A percentile compares a stretch with the other conserved stretches of the same genome.
These are phyloP conservation scores for Calameuta pallipes DNA, from an alignment of 2,888 invertebrate species.

Conservation along the genomic window DNA sequence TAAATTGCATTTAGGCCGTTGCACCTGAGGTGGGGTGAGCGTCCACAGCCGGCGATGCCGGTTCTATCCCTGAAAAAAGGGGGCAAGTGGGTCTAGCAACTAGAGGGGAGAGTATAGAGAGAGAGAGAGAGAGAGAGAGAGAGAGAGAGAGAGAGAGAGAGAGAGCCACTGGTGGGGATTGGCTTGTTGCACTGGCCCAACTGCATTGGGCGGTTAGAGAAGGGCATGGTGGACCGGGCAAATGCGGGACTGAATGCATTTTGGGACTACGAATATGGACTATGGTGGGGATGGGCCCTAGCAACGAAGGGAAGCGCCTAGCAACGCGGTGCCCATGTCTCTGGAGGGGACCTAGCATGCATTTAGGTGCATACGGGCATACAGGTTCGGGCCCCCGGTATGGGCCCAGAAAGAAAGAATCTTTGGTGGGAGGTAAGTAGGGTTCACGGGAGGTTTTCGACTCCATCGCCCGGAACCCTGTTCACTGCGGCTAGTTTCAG, in stretches of 20 bases:
- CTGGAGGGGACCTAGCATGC: constrained; percentile 55
- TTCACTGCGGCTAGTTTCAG: constrained; percentile 60
- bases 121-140: background rate
- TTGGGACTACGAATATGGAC: constrained; percentile 57
- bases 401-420: constrained; percentile 51
- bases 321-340: constrained; percentile 44
- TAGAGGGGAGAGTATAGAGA: constrained; percentile 46
- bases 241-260: constrained; percentile 49
- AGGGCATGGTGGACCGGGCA: constrained; percentile 20
- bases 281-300: constrained; percentile 57
- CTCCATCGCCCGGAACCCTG: constrained; percentile 53
- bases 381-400: constrained; percentile 27
- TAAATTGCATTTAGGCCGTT: constrained; percentile 64
- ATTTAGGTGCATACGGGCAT: constrained; percentile 55
- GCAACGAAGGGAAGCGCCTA: constrained; percentile 64
- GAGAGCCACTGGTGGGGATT: background rate
- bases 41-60: constrained; percentile 23
- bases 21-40: constrained; percentile 55
- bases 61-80: constrained; percentile 51
- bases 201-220: constrained; percentile 46
- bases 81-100: constrained; percentile 62
- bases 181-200: constrained; percentile 8
- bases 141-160: background rate
- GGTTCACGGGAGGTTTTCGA: constrained; percentile 67
- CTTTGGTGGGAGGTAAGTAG: constrained; percentile 64